Base-by-base conservation (phyloP, 1,140 invertebrate species). In the Listronotus bonariensis region DNA sequence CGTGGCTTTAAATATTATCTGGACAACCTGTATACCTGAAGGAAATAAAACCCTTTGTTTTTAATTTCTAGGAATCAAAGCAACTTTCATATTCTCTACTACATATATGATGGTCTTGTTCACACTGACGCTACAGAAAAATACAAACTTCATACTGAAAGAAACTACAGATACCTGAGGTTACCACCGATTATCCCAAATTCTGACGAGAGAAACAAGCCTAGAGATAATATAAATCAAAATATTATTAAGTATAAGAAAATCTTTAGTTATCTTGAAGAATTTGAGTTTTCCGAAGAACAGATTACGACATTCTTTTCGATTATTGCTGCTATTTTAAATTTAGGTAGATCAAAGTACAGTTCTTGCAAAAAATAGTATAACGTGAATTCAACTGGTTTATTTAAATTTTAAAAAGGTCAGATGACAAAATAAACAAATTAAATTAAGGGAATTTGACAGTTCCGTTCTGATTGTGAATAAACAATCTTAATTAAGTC, bases 61-160 rank as follows among this genome's bases (percentile, higher is more conserved):
- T 55, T 20, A 9, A 26, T 42, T 67, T 65, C 1, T 45, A 75
- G 67, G 61, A 32, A 52, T 42, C 92, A 95, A 77, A 87, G 91
- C 20, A 97, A 95, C 71, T 97, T 95, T 76, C 89, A 96, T 77
- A 86, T 94, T 8, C 87, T 97, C 57, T 96, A 96, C 79, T 95
- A 94, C 72, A 87, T 96, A 60, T 92, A 92, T 76, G 92, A 95
- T 73, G 89, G 87, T 0, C 82, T 95, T 68, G 86, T 88, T 68
- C 80, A 84, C 7, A 80, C 82, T 1, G 84, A 83, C 51, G 82
- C 84, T 69, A 77, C 90, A 15, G 79, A 84, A 40, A 82, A 87
- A 45, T 89, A 89, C 64, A 76, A 78, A 45, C 74, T 94, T 18
- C 83, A 88, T 52, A 75, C 82, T 1, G 86, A 87, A 42, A 87